phyloP scores from a whole-genome alignment of 64 coral and sea anemone genomes.

The Astreopora myriophthalma region DNA sequence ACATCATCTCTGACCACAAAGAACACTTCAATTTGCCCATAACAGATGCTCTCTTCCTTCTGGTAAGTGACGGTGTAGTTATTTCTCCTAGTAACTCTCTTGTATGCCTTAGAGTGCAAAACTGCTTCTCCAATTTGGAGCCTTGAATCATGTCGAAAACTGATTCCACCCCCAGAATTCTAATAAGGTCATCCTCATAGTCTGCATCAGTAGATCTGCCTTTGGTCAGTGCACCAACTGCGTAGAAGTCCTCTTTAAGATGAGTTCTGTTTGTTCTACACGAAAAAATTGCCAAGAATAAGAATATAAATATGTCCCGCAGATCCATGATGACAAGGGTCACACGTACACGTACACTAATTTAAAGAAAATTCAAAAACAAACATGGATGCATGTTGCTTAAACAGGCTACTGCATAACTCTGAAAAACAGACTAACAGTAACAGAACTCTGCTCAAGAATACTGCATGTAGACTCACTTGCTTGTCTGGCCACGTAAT shows the following conservation, averaged over 20 bases:
- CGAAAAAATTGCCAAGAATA: background rate
- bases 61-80: background rate
- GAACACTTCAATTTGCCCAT: conserved; percentile 55
- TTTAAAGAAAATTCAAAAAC: too few relatives aligned
- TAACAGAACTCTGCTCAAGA: too few relatives aligned
- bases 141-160: background rate
- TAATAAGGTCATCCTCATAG: background rate
- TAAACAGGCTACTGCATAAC: too few relatives aligned
- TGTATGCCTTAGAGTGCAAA: background rate
- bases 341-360: too few relatives aligned
- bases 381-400: too few relatives aligned
- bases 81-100: background rate
- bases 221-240: background rate
- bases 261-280: conserved; percentile 2
- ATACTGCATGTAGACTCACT: conserved; percentile 8
- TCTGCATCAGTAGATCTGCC: background rate
- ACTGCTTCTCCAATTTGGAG: background rate
- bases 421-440: too few relatives aligned
- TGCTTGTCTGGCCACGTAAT: background rate
- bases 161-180: background rate
- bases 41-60: background rate
- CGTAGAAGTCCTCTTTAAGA: background rate
- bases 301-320: too few relatives aligned
- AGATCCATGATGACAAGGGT: too few relatives aligned
- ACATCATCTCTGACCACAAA: conserved; percentile 28